Conservation (phyloP, 2,113 vertebrate genomes). For the Platysternon megacephalum region DNA sequence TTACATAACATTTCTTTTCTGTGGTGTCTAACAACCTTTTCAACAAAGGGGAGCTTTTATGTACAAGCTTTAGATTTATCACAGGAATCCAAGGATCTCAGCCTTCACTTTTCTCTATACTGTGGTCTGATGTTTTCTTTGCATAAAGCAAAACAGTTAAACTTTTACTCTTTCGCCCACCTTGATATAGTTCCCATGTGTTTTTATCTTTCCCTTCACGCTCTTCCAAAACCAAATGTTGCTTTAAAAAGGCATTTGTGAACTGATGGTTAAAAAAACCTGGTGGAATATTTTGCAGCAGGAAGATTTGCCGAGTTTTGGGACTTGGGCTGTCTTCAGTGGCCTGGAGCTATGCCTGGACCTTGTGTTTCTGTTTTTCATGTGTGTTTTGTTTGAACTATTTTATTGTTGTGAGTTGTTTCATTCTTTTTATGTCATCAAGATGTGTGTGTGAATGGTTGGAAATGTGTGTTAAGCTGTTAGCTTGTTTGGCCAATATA, state of each 20-base stretch:
- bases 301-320: neutral
- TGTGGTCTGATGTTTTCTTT: slow-evolving; percentile 50
- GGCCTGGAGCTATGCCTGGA: neutral
- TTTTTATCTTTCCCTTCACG: slow-evolving; percentile 27
- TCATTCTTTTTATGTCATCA: neutral
- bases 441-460: neutral
- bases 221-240: neutral
- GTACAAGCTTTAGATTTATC: slow-evolving; percentile 71
- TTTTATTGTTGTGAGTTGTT: neutral
- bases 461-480: neutral
- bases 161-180: slow-evolving; percentile 13
- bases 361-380: neutral
- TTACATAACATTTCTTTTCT: slow-evolving; percentile 77
- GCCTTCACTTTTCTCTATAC: slow-evolving; percentile 60
- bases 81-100: slow-evolving; percentile 67
- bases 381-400: neutral
- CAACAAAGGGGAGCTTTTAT: slow-evolving; percentile 74
- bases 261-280: neutral
- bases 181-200: slow-evolving; percentile 11
- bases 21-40: slow-evolving; percentile 78
- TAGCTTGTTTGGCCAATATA: neutral
- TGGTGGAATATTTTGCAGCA: neutral
- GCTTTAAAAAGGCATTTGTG: neutral
- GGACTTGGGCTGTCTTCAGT: neutral
- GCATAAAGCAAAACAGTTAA: slow-evolving; percentile 42